Percentiles rank a stretch among this genome's conserved stretches.
These are phyloP conservation scores for Triplophysa siluroides DNA, from an alignment of 2,113 vertebrate genomes.

Conservation along the genomic window DNA sequence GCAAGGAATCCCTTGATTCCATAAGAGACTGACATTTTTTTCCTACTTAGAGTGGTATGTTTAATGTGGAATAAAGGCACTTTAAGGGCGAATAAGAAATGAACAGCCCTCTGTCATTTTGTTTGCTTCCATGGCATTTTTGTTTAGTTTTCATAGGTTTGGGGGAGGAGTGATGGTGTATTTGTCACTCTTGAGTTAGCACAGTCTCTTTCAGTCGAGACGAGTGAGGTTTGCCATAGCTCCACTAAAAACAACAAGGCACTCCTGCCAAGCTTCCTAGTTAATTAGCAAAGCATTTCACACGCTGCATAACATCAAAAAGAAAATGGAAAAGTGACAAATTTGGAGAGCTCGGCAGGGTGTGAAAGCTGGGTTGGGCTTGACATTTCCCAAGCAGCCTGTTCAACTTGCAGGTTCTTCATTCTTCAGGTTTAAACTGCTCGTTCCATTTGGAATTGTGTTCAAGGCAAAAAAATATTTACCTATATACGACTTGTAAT, in stretches of 20 bases:
- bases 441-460: conserved; percentile 8
- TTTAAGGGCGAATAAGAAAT: conserved; percentile 47
- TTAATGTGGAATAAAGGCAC: conserved; percentile 59
- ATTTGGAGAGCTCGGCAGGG: conserved; percentile 20
- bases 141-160: conserved; percentile 51
- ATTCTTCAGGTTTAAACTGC: neutral
- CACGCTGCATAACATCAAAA: conserved; percentile 72
- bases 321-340: conserved; percentile 57
- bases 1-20: conserved; percentile 57
- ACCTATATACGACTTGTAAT: conserved; percentile 51
- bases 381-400: conserved; percentile 19
- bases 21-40: conserved; percentile 48
- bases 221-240: conserved; percentile 69
- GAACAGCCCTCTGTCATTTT: conserved; percentile 55
- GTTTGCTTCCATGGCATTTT: conserved; percentile 56
- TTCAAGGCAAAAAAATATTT: conserved; percentile 20
- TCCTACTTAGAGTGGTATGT: conserved; percentile 31
- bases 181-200: conserved; percentile 67
- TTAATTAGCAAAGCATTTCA: conserved; percentile 76
- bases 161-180: conserved; percentile 46
- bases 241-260: conserved; percentile 68
- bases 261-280: conserved; percentile 69
- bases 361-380: neutral
- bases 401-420: neutral
- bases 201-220: conserved; percentile 61